Conservation (phyloP, 2,113 vertebrate species). For the Anoplopoma fimbria region DNA sequence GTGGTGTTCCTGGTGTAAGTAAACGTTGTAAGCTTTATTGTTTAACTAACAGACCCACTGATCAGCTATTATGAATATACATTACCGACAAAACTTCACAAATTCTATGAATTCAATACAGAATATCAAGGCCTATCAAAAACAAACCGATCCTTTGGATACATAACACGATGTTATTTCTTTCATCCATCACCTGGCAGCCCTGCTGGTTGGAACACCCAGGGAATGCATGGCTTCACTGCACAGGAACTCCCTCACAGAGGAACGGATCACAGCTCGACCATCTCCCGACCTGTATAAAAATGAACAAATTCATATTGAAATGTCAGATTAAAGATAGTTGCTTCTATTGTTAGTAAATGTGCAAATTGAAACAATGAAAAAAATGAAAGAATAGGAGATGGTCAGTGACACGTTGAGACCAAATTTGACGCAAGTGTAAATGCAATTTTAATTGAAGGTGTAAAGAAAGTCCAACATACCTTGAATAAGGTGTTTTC, state of each 20-base stretch:
- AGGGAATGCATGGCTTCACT: constrained; percentile 88
- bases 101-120: not conserved
- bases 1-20: not conserved
- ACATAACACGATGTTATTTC: not conserved
- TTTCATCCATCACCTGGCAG: constrained; percentile 74
- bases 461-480: not conserved
- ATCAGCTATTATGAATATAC: no score
- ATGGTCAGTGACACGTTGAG: not conserved
- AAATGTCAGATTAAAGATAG: not conserved
- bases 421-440: no score
- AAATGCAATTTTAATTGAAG: not conserved
- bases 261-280: constrained; percentile 86
- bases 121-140: not conserved
- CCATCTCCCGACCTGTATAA: constrained; percentile 84
- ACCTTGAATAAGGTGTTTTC: constrained; percentile 88
- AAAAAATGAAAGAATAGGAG: not conserved
- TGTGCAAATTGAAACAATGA: not conserved
- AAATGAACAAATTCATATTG: not conserved
- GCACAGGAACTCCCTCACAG: constrained; percentile 87
- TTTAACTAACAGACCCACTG: no score
- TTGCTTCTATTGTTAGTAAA: not conserved
- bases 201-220: constrained; percentile 87
- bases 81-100: not conserved
- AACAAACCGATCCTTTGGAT: not conserved
- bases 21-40: no score